Percentiles rank a stretch among this genome's conserved stretches.
These are phyloP conservation scores for Rhinopomastus cyanomelas DNA, from an alignment of 2,113 vertebrate genomes.

Conservation along the genomic window DNA sequence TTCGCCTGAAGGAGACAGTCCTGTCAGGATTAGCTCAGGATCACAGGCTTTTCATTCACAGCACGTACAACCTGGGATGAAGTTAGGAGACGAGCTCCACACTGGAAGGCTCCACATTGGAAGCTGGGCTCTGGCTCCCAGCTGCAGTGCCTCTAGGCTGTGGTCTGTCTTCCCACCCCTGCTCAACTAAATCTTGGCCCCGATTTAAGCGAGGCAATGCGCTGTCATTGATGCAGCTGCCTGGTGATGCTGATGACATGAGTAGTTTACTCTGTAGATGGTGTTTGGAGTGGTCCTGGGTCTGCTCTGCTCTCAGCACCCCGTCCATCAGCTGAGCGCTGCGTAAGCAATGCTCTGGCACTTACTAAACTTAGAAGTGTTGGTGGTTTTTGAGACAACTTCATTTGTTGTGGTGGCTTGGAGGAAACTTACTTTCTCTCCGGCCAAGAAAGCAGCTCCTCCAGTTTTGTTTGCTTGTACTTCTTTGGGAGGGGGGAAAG, in stretches of 20 bases:
- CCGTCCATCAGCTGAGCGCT: constrained; percentile 6
- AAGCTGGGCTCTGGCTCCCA: background rate
- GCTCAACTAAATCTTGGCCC: background rate
- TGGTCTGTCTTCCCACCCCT: background rate
- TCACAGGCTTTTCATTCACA: background rate
- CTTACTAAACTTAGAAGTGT: constrained; percentile 3
- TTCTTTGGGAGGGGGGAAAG: background rate
- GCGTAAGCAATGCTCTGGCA: background rate
- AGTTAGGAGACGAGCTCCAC: background rate
- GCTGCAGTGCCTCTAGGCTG: background rate
- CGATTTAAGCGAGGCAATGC: background rate
- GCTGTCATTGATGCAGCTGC: background rate
- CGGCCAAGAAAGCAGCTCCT: background rate
- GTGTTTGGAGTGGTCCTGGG: background rate
- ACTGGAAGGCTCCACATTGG: background rate
- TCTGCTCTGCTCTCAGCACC: constrained; percentile 1
- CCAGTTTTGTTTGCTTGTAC: background rate
- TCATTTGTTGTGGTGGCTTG: background rate
- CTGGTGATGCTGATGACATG: background rate
- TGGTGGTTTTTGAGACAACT: background rate
- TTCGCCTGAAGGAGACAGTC: background rate
- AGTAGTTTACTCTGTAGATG: constrained; percentile 1
- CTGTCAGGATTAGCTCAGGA: background rate
- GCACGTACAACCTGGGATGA: background rate
- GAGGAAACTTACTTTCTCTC: background rate